Conservation (phyloP, 1,140 invertebrate species). For the Doryteuthis pealeii region DNA sequence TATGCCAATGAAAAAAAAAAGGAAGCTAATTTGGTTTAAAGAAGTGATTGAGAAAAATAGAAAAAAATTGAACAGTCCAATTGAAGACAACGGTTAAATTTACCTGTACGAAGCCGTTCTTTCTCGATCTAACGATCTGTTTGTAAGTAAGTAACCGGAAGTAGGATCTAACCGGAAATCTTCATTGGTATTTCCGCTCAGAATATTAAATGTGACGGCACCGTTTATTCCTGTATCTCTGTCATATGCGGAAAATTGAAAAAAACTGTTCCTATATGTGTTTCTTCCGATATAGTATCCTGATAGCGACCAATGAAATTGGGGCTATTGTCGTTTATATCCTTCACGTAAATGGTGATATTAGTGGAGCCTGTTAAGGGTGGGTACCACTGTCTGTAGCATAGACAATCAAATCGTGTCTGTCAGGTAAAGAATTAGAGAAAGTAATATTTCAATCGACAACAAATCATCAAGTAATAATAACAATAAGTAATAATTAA, state of each 20-base stretch:
- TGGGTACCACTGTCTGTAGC: conserved; percentile 44
- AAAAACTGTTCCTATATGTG: conserved; percentile 45
- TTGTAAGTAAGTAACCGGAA: conserved; percentile 81
- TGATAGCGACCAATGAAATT: conserved; percentile 70
- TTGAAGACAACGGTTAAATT: conserved; percentile 12
- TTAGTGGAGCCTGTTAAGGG: conserved; percentile 86
- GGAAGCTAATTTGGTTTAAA: too few species aligned
- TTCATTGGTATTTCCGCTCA: conserved; percentile 18
- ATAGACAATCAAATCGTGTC: not conserved
- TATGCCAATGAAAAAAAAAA: too few species aligned
- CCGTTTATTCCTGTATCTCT: conserved; percentile 47
- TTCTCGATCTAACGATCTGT: conserved; percentile 83
- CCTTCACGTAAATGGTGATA: conserved; percentile 90
- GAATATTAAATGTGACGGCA: conserved; percentile 40
- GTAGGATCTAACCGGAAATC: conserved; percentile 66
- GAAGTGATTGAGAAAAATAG: too few species aligned
- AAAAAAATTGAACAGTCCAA: too few species aligned
- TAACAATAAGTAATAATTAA: too few species aligned
- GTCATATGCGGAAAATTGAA: conserved; percentile 50
- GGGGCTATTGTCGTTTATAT: conserved; percentile 94
- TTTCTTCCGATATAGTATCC: conserved; percentile 43
- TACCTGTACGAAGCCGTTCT: conserved; percentile 31
- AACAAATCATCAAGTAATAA: too few species aligned
- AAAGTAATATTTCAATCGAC: too few species aligned
- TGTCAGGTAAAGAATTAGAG: not conserved